A percentile compares a stretch with the other conserved stretches of the same genome.
Evolutionary conservation across 2,888 invertebrate species (phyloP).

Genomic region (Chloroclystis v-ata): DNA sequence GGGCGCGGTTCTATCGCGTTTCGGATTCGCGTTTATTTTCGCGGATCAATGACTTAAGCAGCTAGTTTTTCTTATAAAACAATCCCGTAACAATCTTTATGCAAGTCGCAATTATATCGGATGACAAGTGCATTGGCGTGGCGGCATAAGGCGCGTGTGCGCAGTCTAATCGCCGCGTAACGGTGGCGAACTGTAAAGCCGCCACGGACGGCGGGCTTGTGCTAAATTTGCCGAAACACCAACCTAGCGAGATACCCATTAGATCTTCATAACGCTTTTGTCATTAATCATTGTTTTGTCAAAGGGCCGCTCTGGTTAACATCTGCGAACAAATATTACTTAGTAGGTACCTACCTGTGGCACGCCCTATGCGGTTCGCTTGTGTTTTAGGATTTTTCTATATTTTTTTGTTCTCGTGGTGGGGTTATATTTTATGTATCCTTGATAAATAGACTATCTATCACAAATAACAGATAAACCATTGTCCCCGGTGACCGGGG

Average conservation of each 20-base stretch:
- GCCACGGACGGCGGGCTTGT: constrained; percentile 70
- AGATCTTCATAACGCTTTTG: constrained; percentile 59
- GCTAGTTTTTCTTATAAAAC: constrained; percentile 17
- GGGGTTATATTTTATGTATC: no score
- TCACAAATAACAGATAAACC: no score
- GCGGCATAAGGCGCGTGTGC: constrained; percentile 55
- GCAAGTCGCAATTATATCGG: constrained; percentile 30
- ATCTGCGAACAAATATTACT: not conserved
- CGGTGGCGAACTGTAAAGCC: constrained; percentile 76
- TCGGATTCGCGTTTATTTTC: no score
- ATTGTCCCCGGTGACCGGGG: no score
- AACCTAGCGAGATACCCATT: constrained; percentile 59
- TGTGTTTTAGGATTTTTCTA: no score
- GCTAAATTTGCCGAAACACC: constrained; percentile 77
- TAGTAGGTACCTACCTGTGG: no score
- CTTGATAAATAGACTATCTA: no score
- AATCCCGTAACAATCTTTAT: constrained; percentile 29
- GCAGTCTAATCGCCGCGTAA: constrained; percentile 71
- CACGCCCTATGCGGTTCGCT: no score
- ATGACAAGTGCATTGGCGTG: constrained; percentile 35
- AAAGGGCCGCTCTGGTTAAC: constrained; percentile 6
- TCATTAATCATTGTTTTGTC: constrained; percentile 30
- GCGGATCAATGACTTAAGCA: no score
- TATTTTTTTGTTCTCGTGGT: no score
- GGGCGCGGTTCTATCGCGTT: no score